phyloP scores from a whole-genome alignment of 2,797 vertebrate genomes.

The Trachops cirrhosus region DNA sequence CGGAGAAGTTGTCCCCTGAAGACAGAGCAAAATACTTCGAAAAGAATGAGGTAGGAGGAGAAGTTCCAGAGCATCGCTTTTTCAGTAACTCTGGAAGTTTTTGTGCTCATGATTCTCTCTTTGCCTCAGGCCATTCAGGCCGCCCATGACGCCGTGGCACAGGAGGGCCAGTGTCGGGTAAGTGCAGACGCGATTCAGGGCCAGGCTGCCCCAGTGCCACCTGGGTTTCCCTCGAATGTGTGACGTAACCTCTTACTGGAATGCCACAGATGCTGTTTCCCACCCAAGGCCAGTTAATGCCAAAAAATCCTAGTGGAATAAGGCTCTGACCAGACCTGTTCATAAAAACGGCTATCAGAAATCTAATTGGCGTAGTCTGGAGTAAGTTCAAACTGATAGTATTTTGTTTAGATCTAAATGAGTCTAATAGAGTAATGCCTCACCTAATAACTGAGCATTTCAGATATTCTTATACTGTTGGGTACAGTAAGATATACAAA shows the following conservation, averaged over 20 bases:
- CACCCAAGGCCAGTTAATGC: neutral
- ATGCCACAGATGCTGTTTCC: neutral
- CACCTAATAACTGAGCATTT: neutral
- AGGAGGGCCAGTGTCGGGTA: slow-evolving; percentile 95
- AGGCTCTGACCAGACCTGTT: neutral
- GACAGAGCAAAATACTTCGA: slow-evolving; percentile 94
- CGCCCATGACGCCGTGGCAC: slow-evolving; percentile 92
- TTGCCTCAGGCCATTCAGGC: slow-evolving; percentile 88
- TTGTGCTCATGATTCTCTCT: slow-evolving; percentile 37
- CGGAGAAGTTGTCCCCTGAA: slow-evolving; percentile 89
- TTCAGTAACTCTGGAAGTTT: neutral
- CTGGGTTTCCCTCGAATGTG: neutral
- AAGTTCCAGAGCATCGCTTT: neutral
- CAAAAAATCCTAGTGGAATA: neutral
- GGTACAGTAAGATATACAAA: neutral
- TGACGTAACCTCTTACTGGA: neutral
- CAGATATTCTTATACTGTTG: neutral
- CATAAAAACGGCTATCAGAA: neutral
- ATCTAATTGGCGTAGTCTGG: neutral
- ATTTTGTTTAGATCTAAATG: neutral
- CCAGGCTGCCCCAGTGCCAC: neutral
- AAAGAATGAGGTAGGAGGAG: slow-evolving; percentile 88
- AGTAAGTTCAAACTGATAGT: neutral
- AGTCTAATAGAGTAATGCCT: neutral
- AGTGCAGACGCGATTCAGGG: slow-evolving; percentile 34